Percentiles rank a stretch among this genome's conserved stretches.
phyloP scores from a whole-genome alignment of 2,888 invertebrate species.

The Melangyna quadrimaculata region DNA sequence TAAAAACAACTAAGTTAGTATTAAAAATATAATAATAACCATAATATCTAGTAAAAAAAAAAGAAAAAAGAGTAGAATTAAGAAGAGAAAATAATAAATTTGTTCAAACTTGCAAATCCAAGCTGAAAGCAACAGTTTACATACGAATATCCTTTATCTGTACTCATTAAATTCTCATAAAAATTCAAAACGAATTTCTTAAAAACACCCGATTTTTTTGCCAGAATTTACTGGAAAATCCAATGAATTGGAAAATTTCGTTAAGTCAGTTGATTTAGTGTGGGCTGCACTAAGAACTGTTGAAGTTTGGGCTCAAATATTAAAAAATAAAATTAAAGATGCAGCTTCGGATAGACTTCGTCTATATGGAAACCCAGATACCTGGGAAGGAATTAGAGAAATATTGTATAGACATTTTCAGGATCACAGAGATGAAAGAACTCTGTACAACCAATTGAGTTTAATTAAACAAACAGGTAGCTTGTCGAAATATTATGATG shows the following conservation, averaged over 20 bases:
- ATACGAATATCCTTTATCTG: too few species aligned
- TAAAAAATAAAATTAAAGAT: too few species aligned
- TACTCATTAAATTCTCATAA: too few species aligned
- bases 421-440: too few species aligned
- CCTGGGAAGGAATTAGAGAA: neutral
- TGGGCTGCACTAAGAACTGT: neutral
- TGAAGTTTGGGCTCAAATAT: too few species aligned
- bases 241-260: neutral
- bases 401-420: neutral
- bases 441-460: neutral
- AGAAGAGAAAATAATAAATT: too few species aligned
- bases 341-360: neutral
- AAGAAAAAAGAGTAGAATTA: too few species aligned
- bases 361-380: slow-evolving; percentile 2
- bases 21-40: too few species aligned
- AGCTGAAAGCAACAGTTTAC: too few species aligned
- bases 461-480: neutral
- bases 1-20: too few species aligned
- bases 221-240: neutral
- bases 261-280: neutral
- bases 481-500: neutral
- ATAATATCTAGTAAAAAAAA: too few species aligned
- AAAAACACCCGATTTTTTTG: neutral
- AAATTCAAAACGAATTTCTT: slow-evolving; percentile 11
- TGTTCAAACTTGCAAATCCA: too few species aligned